Base-by-base conservation (phyloP, 2,113 vertebrate genomes). In the Passer montanus region DNA sequence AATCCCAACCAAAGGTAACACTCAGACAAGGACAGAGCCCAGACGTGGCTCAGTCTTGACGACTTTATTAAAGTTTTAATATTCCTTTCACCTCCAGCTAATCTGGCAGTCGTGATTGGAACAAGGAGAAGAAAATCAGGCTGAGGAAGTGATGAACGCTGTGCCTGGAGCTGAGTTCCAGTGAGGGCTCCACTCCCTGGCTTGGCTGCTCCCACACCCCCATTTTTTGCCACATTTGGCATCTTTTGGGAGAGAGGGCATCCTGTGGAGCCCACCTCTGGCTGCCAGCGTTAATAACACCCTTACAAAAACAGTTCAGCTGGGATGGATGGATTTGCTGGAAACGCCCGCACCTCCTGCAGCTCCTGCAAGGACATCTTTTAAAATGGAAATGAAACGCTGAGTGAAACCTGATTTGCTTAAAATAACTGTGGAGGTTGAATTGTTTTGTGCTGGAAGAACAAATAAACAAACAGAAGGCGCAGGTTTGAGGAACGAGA, bases 351-450 rank as follows among this genome's bases (percentile, higher is more conserved):
- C 56, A 35, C 86, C 95, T 72, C 67, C 62, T 72, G 72, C 85
- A 53, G n/a, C 8, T 63, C n/a, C 49, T 15, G 60, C 87, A 84
- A 95, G 95, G 96, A 72, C 81, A 9, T 3, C 10, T 73, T 95
- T 96, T 73, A 41, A 89, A 96, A 95, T 30, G 92, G 95, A 97
- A 98, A 97, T 88, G 90, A 78, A 95, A 80, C 87, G 44, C 86
- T 11, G 68, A 93, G 90, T 11, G 12, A 80, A 95, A 89, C 35
- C 64, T 84, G 52, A 68, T 93, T 94, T 95, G 94, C 96, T 93
- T 83, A 80, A 96, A 96, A 91, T 96, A 95, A 93, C 80, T 23
- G 91, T 5, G 67, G 93, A 85, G 84, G 93, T n/a, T 94, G 91
- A 43, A 39, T 90, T 91, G 94, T 66, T 96, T 93, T 84, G 87